A percentile compares a stretch with the other conserved stretches of the same genome.
phyloP scores from a whole-genome alignment of 1,140 invertebrate species.

The Oscheius sp. region DNA sequence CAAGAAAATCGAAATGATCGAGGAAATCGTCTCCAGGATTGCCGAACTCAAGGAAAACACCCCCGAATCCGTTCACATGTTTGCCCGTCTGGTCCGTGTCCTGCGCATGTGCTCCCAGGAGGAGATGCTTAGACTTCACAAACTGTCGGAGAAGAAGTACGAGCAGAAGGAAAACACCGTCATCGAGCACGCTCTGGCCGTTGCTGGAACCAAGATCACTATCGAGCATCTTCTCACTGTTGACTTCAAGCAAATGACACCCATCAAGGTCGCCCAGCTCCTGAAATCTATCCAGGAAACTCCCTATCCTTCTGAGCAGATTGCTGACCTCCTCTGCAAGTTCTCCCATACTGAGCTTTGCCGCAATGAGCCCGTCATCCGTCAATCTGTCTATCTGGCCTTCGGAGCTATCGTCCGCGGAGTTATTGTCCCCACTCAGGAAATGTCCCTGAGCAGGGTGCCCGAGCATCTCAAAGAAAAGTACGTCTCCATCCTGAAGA shows the following conservation, averaged over 20 bases:
- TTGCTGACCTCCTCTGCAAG: conserved; percentile 10
- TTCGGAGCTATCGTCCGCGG: conserved; percentile 30
- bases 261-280: conserved; percentile 33
- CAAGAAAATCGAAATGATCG: conserved; percentile 27
- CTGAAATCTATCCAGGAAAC: conserved; percentile 29
- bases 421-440: conserved; percentile 2
- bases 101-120: conserved; percentile 34
- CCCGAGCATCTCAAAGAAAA: conserved; percentile 3
- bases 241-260: conserved; percentile 24
- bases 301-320: conserved; percentile 13
- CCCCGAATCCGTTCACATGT: conserved; percentile 28
- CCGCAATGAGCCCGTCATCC: neutral
- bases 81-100: conserved; percentile 39
- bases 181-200: conserved; percentile 35
- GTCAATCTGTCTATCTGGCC: conserved; percentile 25
- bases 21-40: conserved; percentile 27
- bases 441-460: neutral
- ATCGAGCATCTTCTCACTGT: conserved; percentile 35
- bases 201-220: conserved; percentile 40
- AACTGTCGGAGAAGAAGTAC: conserved; percentile 16
- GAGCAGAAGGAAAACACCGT: conserved; percentile 30
- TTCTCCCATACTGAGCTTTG: neutral
- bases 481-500: conserved; percentile 24
- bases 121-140: conserved; percentile 35
- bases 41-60: conserved; percentile 16